A percentile compares a stretch with the other conserved stretches of the same genome.
phyloP scores from a whole-genome alignment of 2,797 vertebrate species.

The Girardinus metallicus region DNA sequence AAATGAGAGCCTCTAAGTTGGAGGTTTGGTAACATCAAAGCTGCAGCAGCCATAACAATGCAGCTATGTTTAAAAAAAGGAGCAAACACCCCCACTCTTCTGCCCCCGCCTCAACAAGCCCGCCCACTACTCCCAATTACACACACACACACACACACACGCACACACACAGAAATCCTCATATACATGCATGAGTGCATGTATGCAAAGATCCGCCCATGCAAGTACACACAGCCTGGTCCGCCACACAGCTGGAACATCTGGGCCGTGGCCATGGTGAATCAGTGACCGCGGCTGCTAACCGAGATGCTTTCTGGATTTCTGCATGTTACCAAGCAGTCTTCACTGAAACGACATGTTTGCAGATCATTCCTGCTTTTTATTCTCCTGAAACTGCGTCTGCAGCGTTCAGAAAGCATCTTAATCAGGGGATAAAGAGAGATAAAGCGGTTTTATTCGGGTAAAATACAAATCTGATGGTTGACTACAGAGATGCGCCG shows the following conservation, averaged over 20 bases:
- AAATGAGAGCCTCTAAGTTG: constrained; percentile 83
- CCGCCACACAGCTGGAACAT: constrained; percentile 69
- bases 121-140: constrained; percentile 63
- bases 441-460: not conserved
- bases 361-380: constrained; percentile 7
- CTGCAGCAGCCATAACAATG: constrained; percentile 82
- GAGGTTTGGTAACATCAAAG: constrained; percentile 85
- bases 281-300: constrained; percentile 61
- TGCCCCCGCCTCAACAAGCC: constrained; percentile 48
- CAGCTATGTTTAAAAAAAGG: constrained; percentile 81
- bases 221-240: constrained; percentile 40
- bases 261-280: constrained; percentile 68
- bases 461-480: too few relatives aligned
- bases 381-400: not conserved
- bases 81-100: constrained; percentile 51
- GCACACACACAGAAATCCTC: constrained; percentile 18
- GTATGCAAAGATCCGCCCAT: constrained; percentile 58
- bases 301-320: constrained; percentile 27
- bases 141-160: constrained; percentile 34
- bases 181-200: constrained; percentile 45
- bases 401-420: not conserved
- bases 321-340: constrained; percentile 21
- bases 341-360: constrained; percentile 8
- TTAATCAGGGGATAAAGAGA: not conserved
- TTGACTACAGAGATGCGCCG: too few relatives aligned